Evolutionary conservation across 2,888 invertebrate species (phyloP).

Genomic region (Netelia virgata): DNA sequence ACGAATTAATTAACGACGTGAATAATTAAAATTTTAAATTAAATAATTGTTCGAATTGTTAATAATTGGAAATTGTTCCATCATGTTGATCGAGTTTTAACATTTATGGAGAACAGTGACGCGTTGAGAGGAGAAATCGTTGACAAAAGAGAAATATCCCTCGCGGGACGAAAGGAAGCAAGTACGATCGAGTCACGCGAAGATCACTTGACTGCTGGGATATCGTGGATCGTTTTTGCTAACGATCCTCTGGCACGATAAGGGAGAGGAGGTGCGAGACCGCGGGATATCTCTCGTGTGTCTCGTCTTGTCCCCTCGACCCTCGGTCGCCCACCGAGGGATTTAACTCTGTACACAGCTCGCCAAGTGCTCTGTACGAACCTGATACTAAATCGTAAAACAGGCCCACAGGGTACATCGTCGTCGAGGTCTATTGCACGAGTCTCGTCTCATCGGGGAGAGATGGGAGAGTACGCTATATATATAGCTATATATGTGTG

Average conservation of each 20-base stretch:
- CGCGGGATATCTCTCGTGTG: slow-evolving; percentile 45
- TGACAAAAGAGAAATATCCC: slow-evolving; percentile 6
- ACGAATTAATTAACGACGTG: background rate
- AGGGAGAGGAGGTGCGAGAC: slow-evolving; percentile 32
- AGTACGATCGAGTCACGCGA: slow-evolving; percentile 38
- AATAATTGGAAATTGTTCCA: background rate
- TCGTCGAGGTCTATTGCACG: slow-evolving; percentile 62
- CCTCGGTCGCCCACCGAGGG: slow-evolving; percentile 18
- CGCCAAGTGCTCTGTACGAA: slow-evolving; percentile 10
- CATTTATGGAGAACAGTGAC: background rate
- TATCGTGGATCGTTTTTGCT: slow-evolving; percentile 56
- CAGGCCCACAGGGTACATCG: slow-evolving; percentile 65
- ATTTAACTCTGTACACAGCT: background rate
- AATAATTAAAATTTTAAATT: background rate
- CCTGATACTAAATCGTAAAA: slow-evolving; percentile 26
- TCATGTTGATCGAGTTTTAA: background rate
- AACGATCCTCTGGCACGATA: slow-evolving; percentile 58
- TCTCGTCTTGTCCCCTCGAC: slow-evolving; percentile 30
- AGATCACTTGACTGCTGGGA: slow-evolving; percentile 2
- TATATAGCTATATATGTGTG: slow-evolving; percentile 6
- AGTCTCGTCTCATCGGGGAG: slow-evolving; percentile 60
- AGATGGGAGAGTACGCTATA: slow-evolving; percentile 58
- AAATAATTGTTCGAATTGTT: background rate
- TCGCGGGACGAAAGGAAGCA: background rate
- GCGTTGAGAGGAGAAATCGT: background rate